Conservation (phyloP, 2,797 vertebrate species). For the Synanceia verrucosa region DNA sequence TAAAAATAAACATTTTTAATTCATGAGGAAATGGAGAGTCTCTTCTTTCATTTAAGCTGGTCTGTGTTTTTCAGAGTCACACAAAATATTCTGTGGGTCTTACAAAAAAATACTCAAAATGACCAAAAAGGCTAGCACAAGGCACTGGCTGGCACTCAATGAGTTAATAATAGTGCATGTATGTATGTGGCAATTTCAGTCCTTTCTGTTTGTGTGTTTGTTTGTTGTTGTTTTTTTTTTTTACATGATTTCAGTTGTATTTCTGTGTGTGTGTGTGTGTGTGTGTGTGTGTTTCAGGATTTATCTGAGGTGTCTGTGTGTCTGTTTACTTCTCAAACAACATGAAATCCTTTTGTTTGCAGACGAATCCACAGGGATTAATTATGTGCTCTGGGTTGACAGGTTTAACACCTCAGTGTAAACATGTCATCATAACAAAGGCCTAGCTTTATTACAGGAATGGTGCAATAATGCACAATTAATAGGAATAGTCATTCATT, state of each 20-base stretch:
- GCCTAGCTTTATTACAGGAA: background rate
- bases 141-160: no score
- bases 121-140: no score
- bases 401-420: conserved; percentile 23
- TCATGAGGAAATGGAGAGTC: no score
- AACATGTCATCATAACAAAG: conserved; percentile 4
- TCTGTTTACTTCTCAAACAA: conserved; percentile 37
- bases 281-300: background rate
- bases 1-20: no score
- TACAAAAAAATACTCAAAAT: no score
- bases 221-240: no score
- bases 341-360: conserved; percentile 29
- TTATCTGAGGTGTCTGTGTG: background rate
- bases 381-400: conserved; percentile 22
- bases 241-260: background rate
- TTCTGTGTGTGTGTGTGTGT: background rate
- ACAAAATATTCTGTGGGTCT: no score
- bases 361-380: conserved; percentile 21
- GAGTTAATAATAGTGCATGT: background rate
- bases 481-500: background rate
- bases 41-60: no score
- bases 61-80: no score
- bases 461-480: background rate
- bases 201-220: background rate
- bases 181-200: background rate